Conservation (phyloP, 2,888 invertebrate genomes). For the Caprella mutica region DNA sequence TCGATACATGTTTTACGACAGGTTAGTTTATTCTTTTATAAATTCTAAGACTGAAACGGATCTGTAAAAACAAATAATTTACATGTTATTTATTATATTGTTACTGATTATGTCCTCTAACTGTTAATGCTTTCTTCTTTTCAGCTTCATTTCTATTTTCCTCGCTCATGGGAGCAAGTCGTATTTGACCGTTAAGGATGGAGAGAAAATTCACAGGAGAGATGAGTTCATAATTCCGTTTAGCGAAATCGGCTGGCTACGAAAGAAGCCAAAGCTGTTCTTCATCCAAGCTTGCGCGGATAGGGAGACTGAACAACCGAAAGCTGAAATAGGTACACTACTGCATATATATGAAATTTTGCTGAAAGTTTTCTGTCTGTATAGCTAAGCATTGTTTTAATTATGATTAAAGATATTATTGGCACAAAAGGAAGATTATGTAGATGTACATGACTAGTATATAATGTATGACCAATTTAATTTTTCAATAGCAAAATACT, state of each 20-base stretch:
- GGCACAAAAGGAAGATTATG: too few relatives aligned
- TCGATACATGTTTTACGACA: constrained; percentile 31
- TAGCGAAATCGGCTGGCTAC: constrained; percentile 24
- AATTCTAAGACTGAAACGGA: not conserved
- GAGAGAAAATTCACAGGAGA: constrained; percentile 17
- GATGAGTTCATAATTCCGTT: constrained; percentile 24
- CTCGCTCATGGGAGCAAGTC: constrained; percentile 28
- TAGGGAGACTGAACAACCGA: not conserved
- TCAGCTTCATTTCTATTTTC: constrained; percentile 26
- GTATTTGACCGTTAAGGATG: constrained; percentile 13
- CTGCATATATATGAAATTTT: not conserved
- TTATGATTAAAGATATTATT: too few relatives aligned
- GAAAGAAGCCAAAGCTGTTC: constrained; percentile 28
- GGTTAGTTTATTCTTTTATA: constrained; percentile 8
- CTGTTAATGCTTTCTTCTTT: not conserved
- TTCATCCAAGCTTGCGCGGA: constrained; percentile 33
- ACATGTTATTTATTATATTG: not conserved
- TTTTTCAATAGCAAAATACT: too few relatives aligned
- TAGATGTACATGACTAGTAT: too few relatives aligned
- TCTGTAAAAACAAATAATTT: not conserved
- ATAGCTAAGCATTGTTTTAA: too few relatives aligned
- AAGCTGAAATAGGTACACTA: not conserved
- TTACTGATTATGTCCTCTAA: not conserved
- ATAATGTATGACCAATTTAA: too few relatives aligned
- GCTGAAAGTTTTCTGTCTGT: too few relatives aligned